Evolutionary conservation across 2,113 vertebrate genomes (phyloP), one percentile per base, ranked within the genome.

Genomic region (Tapirus terrestris): DNA sequence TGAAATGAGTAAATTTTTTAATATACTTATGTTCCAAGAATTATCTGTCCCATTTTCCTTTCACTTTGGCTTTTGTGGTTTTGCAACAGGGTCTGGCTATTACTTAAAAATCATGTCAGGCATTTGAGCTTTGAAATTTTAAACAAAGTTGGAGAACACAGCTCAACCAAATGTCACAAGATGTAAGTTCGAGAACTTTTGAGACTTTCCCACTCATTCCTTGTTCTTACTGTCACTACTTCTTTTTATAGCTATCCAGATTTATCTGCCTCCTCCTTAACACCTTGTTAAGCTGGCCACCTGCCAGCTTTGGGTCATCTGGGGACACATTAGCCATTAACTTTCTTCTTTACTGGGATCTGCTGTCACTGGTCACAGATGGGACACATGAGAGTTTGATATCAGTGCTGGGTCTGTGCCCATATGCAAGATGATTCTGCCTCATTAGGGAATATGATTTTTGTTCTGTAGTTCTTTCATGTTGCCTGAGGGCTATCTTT

Each of bases 241-340:
- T 84, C 53, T 63, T 85, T 95, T 96, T 85, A 88, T 72, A 93
- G 65, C 43, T 84, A 21, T 81, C 76, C 79, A 81, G 65, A 92
- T 89, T 94, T 89, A 58, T 68, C 68, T 75, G 70, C 39, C 43
- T 79, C 63, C n/a, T 91, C 67, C 31, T 75, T 79, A 82, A 83
- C 43, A 89, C 83, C 68, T 97, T 10, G 14, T 79, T 95, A 91
- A 83, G 18, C 2, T 96, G 90, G 85, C 65, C 53, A 89, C 87
- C 83, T 94, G 86, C 86, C 77, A 85, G n/a, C 9, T 65, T 79
- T 92, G 87, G 60, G 79, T 95, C 87, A 92, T 77, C 61, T 83
- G 79, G 96, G 90, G 79, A 81, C 82, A 92, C 6, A 67, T 72
- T 94, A 82, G 77, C 48, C 67, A 82, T 94, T 86, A 53, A 18